Conservation (phyloP, 2,888 invertebrate genomes). For the Conchocele bisecta region DNA sequence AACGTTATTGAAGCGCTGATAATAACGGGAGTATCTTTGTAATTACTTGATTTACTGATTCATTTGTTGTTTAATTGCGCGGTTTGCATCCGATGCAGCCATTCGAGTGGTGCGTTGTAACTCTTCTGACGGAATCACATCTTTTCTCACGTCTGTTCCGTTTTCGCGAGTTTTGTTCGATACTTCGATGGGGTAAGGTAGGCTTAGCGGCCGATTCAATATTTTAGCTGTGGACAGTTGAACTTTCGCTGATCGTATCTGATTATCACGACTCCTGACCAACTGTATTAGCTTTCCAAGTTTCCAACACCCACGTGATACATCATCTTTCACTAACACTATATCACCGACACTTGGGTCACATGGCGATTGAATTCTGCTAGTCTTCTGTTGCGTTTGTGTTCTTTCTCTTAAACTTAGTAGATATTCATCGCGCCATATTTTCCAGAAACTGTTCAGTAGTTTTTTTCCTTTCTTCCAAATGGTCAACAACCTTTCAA, state of each 20-base stretch:
- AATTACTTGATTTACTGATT: no score
- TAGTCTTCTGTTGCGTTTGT: neutral
- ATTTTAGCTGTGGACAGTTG: neutral
- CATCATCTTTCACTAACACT: constrained; percentile 12
- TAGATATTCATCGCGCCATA: constrained; percentile 16
- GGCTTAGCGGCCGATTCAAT: constrained; percentile 12
- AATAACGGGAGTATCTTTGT: no score
- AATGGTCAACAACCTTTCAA: constrained; percentile 4
- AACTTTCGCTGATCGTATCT: constrained; percentile 7
- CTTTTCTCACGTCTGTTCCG: no score
- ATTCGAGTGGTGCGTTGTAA: no score
- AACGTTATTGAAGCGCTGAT: no score
- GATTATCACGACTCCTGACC: constrained; percentile 5
- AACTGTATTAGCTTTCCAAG: constrained; percentile 2
- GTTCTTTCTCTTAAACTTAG: constrained; percentile 11
- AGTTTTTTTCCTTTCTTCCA: constrained; percentile 28
- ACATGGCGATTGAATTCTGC: constrained; percentile 1
- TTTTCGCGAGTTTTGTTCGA: no score
- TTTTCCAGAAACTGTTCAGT: constrained; percentile 12
- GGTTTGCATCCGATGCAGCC: no score
- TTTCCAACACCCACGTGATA: constrained; percentile 17
- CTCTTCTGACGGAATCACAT: no score
- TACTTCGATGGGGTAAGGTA: constrained; percentile 11
- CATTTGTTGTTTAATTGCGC: no score
- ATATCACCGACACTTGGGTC: neutral